These are phyloP conservation scores for Plecotus auritus DNA, from an alignment of 2,113 vertebrate genomes.

Conservation along the genomic window DNA sequence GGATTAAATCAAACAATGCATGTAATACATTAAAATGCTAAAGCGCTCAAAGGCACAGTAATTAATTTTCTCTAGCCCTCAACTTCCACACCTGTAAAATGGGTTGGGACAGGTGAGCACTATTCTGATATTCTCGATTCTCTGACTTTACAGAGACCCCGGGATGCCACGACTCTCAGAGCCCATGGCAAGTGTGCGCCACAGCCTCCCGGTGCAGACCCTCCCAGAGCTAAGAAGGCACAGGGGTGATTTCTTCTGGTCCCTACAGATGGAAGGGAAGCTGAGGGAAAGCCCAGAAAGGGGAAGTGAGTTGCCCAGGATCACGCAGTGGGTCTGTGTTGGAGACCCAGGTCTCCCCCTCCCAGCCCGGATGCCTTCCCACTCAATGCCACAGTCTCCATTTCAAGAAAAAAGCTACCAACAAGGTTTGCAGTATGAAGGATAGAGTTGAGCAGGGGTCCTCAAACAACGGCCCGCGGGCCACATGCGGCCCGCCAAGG, in stretches of 20 bases:
- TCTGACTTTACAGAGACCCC: background rate
- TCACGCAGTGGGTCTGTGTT: background rate
- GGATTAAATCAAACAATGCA: background rate
- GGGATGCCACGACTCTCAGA: background rate
- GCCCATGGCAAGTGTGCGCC: rapidly evolving
- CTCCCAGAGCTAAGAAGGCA: background rate
- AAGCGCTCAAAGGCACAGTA: background rate
- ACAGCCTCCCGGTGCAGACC: background rate
- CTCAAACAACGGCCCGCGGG: too few relatives aligned
- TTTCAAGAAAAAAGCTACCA: too few relatives aligned
- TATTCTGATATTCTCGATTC: background rate
- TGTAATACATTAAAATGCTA: background rate
- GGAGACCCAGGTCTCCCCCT: background rate
- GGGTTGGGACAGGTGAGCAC: background rate
- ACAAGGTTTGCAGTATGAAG: background rate
- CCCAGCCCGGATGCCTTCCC: background rate
- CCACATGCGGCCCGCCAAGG: too few relatives aligned
- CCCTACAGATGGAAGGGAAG: background rate
- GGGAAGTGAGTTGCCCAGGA: background rate
- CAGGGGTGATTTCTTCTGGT: background rate
- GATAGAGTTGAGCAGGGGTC: background rate
- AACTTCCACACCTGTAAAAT: background rate
- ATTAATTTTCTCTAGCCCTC: background rate
- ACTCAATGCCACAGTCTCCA: background rate
- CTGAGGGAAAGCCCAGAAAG: background rate